Base-by-base conservation (phyloP, 1,140 invertebrate species). In the Drosophila ercepeae region DNA sequence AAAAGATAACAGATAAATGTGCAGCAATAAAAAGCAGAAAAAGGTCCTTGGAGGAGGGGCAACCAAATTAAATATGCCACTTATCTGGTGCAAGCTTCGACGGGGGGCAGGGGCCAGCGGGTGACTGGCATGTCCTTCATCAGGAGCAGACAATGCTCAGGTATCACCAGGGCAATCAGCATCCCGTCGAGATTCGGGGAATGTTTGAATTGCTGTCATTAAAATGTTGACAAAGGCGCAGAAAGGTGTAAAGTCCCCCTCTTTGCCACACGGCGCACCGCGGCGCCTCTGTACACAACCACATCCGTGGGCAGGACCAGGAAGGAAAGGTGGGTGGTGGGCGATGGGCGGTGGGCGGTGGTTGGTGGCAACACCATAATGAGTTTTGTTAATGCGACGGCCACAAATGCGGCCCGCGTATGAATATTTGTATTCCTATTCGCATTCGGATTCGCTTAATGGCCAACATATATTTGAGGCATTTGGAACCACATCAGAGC, bases 181-280 rank as follows among this genome's bases (percentile, higher is more conserved):
- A 64, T 36, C 32, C 53, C 50, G 29, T 23, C 34, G 39, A 52
- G 39, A 54, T 59, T 59, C 60, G 48, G 58, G 57, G 60, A 65
- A 81, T 82, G 53, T 86, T 68, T 79, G 86, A 89, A 89, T 89
- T 84, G 84, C 86, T 84, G 84, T 89, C 84, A 89, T 89, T 89
- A 89, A 89, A 89, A 89, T 89, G 84, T 89, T 89, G 86, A 89
- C 84, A 89, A 89, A 89, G 73, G 78, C 75, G 78, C 84, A 67
- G 70, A 78, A 84, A 89, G 84, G 84, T 89, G 84, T 89, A 89
- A 89, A 71, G 77, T 45, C 61, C 76, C 27, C 18, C 50, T 39
- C 23, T 34, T 46, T 51, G 39, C 48, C 49, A 44, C 39, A 44
- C 27, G 21, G 4, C 42, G 19, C 18, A 29, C 11, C n/a, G n/a